phyloP scores from a whole-genome alignment of 1,140 invertebrate genomes.

The Lethrus apterus region DNA sequence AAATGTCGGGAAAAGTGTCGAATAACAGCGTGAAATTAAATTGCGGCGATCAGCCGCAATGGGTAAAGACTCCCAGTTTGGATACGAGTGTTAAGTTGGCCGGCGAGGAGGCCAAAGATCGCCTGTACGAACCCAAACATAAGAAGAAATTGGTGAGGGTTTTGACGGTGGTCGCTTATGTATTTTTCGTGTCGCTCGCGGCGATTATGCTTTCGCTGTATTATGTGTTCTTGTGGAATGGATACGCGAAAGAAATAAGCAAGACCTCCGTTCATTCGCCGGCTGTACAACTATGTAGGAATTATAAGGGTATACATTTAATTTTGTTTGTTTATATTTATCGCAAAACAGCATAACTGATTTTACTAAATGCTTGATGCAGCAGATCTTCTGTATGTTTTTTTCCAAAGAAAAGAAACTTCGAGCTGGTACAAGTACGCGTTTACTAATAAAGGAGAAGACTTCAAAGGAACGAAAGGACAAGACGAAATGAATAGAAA shows the following conservation, averaged over 20 bases:
- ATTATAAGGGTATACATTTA: no score
- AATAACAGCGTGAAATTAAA: constrained; percentile 36
- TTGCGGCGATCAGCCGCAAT: constrained; percentile 28
- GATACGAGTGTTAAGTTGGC: constrained; percentile 60
- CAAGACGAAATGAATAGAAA: no score
- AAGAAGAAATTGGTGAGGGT: constrained; percentile 86
- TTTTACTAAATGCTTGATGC: no score
- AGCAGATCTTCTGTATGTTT: no score
- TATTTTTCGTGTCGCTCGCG: constrained; percentile 89
- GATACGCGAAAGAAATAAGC: constrained; percentile 30
- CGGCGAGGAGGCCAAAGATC: constrained; percentile 71
- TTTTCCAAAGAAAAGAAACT: no score
- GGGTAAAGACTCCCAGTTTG: constrained; percentile 34
- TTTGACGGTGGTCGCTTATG: constrained; percentile 89
- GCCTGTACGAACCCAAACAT: constrained; percentile 72
- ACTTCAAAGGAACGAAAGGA: no score
- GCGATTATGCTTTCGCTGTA: constrained; percentile 92
- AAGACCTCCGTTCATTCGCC: no score
- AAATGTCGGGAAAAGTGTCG: constrained; percentile 37
- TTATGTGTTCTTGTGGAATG: constrained; percentile 92
- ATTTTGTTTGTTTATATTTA: no score
- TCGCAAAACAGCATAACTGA: no score
- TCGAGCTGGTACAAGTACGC: no score
- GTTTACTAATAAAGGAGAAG: no score
- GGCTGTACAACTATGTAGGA: no score